Percentiles rank a stretch among this genome's conserved stretches.
Evolutionary conservation across 2,888 invertebrate species (phyloP).

Genomic region (Drosophila meridiana): DNA sequence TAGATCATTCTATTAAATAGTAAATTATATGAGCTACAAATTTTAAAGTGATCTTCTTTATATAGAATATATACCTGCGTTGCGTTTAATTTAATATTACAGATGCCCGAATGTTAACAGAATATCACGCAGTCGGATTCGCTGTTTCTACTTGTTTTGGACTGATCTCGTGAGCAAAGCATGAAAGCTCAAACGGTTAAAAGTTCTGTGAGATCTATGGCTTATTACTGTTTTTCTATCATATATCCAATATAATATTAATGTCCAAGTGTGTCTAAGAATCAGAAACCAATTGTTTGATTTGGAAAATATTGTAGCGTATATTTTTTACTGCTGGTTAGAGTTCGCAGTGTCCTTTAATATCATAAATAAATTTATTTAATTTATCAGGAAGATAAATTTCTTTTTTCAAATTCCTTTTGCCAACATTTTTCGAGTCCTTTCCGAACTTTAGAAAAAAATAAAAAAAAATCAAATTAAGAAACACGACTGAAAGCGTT

Average conservation of each 20-base stretch:
- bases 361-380: slow-evolving; percentile 27
- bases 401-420: slow-evolving; percentile 21
- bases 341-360: slow-evolving; percentile 33
- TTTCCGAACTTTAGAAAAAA: slow-evolving; percentile 36
- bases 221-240: no score
- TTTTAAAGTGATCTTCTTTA: background rate
- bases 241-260: no score
- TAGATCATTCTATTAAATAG: slow-evolving; percentile 11
- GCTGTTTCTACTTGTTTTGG: no score
- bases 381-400: slow-evolving; percentile 31
- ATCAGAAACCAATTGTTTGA: background rate
- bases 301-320: background rate
- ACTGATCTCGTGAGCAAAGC: no score
- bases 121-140: no score
- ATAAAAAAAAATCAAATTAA: background rate
- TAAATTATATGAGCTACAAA: slow-evolving; percentile 10
- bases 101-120: no score
- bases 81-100: no score
- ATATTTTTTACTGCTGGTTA: background rate
- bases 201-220: no score
- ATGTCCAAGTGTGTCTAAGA: no score
- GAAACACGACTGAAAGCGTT: no score
- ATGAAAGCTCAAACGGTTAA: no score
- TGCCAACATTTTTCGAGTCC: background rate
- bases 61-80: no score